Base-by-base conservation (phyloP, 2,113 vertebrate species). In the Panthera tigris region DNA sequence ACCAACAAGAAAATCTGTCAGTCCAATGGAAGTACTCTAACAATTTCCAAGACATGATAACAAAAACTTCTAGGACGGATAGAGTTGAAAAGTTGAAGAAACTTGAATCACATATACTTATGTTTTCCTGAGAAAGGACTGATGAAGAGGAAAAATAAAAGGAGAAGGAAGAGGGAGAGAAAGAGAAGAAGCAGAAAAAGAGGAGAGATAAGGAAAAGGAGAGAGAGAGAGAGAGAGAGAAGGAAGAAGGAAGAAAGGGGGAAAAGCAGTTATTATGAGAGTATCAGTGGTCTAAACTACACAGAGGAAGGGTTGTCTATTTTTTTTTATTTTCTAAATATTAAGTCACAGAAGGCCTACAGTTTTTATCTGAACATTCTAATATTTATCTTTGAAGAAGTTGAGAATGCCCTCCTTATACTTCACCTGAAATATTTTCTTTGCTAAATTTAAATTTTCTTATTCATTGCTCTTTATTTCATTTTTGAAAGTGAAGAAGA, bases 381-480 rank as follows among this genome's bases (percentile, higher is more conserved):
- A 65, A n/a, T 80, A 83, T 95, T 89, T 92, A 9, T 57, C 8
- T 68, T 9, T 63, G 23, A 39, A 55, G 9, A 83, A 86, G 7
- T 73, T 85, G 33, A 76, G 14, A 66, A 33, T 45, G 48, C 68
- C 8, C 11, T 45, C 6, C 1, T 68, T 50, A 61, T 63, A 16
- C 29, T 48, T 19, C 13, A 84, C 13, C 7, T 86, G 45, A 79
- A 80, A 63, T 68, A 55, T 63, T 76, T 96, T 13, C 14, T 78
- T 3, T 74, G 7, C 4, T 61, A 66, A 89, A 55, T 74, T 94
- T 95, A n/a, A 76, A 66, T 86, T 55, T 95, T 92, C 50, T 74
- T n/a, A 78, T 76, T 90, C 19, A 69, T 2, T 21, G 1, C 14
- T 78, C 25, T 52, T 81, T 52, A 41, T 65, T 92, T 84, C 4